These are phyloP conservation scores for Lepidocyrtinus sp. DNA, from an alignment of 2,888 invertebrate genomes.

Conservation along the genomic window DNA sequence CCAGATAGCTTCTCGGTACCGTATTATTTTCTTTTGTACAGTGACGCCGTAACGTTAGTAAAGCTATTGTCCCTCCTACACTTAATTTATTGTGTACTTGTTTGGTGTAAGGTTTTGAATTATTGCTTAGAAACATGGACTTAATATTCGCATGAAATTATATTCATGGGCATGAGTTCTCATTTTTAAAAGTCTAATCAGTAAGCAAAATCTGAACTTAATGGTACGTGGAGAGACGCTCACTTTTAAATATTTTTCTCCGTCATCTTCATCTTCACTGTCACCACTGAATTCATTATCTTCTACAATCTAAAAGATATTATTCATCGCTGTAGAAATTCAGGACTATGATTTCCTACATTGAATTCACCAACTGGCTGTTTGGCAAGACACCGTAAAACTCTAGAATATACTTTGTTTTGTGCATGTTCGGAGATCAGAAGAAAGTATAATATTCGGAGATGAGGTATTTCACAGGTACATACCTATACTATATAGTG, in stretches of 20 bases:
- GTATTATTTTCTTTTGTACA: neutral
- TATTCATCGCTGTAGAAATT: neutral
- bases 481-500: neutral
- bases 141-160: conserved; percentile 8
- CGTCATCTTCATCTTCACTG: conserved; percentile 9
- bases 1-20: neutral
- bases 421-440: too few species aligned
- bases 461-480: neutral
- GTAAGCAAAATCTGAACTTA: neutral
- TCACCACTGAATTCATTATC: conserved; percentile 41
- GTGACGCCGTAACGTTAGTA: neutral
- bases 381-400: too few species aligned
- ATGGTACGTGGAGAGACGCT: neutral
- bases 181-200: neutral
- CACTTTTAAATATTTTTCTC: neutral
- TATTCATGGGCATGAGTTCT: conserved; percentile 7
- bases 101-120: too few species aligned
- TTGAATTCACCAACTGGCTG: conserved; percentile 51
- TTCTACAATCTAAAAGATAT: conserved; percentile 11
- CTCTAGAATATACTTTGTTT: too few species aligned
- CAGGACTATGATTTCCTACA: conserved; percentile 33
- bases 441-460: too few species aligned
- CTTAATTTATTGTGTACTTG: neutral
- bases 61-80: conserved; percentile 1
- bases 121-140: neutral